Evolutionary conservation across 1,140 invertebrate species (phyloP).

Genomic region (Drosophila kohkoa): DNA sequence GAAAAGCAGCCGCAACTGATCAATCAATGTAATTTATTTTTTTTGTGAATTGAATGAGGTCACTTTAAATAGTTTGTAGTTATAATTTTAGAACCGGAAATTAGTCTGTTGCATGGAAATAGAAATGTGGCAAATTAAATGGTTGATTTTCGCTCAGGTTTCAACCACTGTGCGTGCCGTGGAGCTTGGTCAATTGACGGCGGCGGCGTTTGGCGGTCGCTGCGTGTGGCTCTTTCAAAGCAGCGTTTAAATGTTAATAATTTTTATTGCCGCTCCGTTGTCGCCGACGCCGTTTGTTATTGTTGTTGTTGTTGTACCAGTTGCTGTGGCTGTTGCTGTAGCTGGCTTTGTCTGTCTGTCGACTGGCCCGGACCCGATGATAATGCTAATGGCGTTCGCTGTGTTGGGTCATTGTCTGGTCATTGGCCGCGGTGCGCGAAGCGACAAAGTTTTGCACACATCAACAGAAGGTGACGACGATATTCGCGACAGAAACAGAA

Average conservation of each 20-base stretch:
- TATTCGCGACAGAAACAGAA: slow-evolving; percentile 18
- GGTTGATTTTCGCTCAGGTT: not conserved
- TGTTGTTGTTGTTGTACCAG: slow-evolving; percentile 28
- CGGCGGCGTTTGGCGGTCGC: slow-evolving; percentile 55
- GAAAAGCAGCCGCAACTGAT: not conserved
- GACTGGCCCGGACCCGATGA: slow-evolving; percentile 57
- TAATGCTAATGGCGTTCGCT: slow-evolving; percentile 79
- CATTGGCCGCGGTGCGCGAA: slow-evolving; percentile 71
- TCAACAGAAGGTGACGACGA: slow-evolving; percentile 60
- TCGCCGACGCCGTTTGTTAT: slow-evolving; percentile 50
- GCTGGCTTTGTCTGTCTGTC: slow-evolving; percentile 18
- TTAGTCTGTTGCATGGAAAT: too few relatives aligned
- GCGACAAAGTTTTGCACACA: slow-evolving; percentile 73
- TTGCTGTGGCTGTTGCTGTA: slow-evolving; percentile 22
- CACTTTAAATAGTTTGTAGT: too few relatives aligned
- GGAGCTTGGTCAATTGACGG: slow-evolving; percentile 60
- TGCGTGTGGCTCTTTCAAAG: slow-evolving; percentile 60
- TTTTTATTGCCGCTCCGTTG: slow-evolving; percentile 72
- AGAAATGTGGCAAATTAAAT: not conserved
- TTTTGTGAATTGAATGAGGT: too few relatives aligned
- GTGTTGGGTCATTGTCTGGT: slow-evolving; percentile 82
- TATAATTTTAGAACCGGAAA: not conserved
- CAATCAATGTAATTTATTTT: too few relatives aligned
- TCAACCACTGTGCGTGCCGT: slow-evolving; percentile 52
- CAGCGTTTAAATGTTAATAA: slow-evolving; percentile 81